Percentiles rank a stretch among this genome's conserved stretches.
These are phyloP conservation scores for Coregonus clupeaformis DNA, from an alignment of 2,113 vertebrate genomes.

Conservation along the genomic window DNA sequence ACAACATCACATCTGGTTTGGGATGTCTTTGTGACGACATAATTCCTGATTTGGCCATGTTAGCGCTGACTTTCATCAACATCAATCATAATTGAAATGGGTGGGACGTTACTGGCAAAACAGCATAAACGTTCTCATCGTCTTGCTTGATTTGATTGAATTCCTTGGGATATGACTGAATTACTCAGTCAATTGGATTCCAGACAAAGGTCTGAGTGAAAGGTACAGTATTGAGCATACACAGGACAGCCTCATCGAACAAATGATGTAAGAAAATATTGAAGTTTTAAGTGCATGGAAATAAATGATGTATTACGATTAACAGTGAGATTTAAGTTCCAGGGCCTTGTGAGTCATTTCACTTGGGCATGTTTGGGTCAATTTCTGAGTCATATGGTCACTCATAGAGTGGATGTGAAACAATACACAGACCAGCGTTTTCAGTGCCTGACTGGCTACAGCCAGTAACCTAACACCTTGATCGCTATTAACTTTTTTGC, in stretches of 20 bases:
- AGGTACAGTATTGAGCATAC: neutral
- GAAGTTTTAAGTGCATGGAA: neutral
- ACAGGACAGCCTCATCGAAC: conserved; percentile 6
- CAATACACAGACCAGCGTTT: neutral
- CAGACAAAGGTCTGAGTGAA: conserved; percentile 26
- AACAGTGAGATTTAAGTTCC: neutral
- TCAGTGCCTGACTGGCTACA: neutral
- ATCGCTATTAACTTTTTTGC: neutral
- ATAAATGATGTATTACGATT: neutral
- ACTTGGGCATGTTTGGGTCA: neutral
- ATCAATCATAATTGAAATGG: conserved; percentile 32
- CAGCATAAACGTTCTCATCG: conserved; percentile 33
- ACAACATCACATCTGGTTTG: conserved; percentile 31
- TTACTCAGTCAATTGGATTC: conserved; percentile 16
- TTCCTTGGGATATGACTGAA: conserved; percentile 26
- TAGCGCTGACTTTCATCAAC: too few species aligned
- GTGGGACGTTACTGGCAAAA: conserved; percentile 21
- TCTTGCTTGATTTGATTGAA: conserved; percentile 32
- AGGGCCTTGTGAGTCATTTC: neutral
- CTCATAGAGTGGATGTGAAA: neutral
- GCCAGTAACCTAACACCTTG: neutral
- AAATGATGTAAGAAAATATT: conserved; percentile 8
- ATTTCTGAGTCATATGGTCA: neutral
- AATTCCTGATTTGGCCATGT: too few species aligned
- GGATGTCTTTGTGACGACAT: conserved; percentile 11